Evolutionary conservation across 2,888 invertebrate genomes (phyloP), one percentile per base, ranked within the genome.

Genomic region (Hirtodrosophila alboralis): DNA sequence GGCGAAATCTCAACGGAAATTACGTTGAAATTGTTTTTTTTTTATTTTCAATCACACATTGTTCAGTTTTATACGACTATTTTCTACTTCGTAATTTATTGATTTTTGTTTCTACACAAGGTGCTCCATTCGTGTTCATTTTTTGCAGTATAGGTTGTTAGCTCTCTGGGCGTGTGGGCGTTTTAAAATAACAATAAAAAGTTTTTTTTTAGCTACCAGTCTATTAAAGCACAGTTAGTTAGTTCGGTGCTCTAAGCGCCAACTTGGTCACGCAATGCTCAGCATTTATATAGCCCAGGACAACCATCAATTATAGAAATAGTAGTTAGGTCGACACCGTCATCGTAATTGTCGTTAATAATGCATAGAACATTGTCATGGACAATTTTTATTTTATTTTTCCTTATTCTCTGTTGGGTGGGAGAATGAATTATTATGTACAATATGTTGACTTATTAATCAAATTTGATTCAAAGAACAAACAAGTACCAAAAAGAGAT

Each of bases 181-280:
- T 12, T 16, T 27, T 31, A 16, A 30, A 26, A 40, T 13, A 57
- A 51, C 65, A 57, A 43, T 53, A 45, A 49, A 53, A 44, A 56
- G 23, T 49, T 47, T 40, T 31, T 49, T 47, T 40, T 31, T 26
- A 67, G 52, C 54, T 60, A 60, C 30, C 49, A 37, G 51, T 34
- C 77, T 68, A 80, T 75, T 73, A 77, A 80, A 80, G 53, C 54
- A 53, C 69, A 60, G 63, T 72, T 60, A 48, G 33, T 26, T 14
- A 5, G 30, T 16, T 14, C 14, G 5, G 38, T 12, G 16, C 38
- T 33, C 18, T 13, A 33, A 14, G 16, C 38, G 31, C 18, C 16
- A 33, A 21, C 34, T 5, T 36, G 37, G 80, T 58, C 80, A 73
- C 81, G 75, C 69, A 60, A 80, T 68, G 31, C 63, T 60, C 74